These are phyloP conservation scores for Connochaetes taurinus DNA, from an alignment of 2,113 vertebrate genomes.

Conservation along the genomic window DNA sequence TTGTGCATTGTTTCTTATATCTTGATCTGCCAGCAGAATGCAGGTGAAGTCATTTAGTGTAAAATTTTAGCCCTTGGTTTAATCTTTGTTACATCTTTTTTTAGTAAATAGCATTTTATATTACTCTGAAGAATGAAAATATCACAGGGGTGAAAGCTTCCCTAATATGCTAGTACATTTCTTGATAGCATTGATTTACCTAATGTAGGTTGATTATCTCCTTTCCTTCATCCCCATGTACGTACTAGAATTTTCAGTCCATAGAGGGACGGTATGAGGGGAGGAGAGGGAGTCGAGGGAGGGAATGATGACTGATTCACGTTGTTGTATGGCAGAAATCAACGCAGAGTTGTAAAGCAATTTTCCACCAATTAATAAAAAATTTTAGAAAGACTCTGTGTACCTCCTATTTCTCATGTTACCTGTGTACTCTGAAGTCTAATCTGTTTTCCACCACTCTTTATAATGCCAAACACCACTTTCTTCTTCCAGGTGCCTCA, in stretches of 20 bases:
- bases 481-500: not conserved
- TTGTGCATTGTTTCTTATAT: not conserved
- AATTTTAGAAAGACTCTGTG: not conserved
- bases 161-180: not conserved
- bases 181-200: not conserved
- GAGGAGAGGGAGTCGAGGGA: not conserved
- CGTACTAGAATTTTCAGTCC: not conserved
- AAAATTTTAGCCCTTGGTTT: not conserved
- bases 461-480: not conserved
- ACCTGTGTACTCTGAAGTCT: not conserved
- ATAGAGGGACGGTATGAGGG: not conserved
- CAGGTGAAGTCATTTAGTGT: not conserved
- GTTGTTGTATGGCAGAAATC: fast-evolving
- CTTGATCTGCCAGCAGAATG: not conserved
- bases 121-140: not conserved
- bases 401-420: not conserved
- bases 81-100: not conserved
- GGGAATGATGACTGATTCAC: not conserved
- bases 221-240: not conserved
- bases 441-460: not conserved
- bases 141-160: not conserved
- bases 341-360: not conserved
- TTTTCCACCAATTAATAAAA: not conserved
- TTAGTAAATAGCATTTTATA: not conserved
- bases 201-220: not conserved